A percentile compares a stretch with the other conserved stretches of the same genome.
Evolutionary conservation across 2,113 vertebrate species (phyloP).

Genomic region (Ciconia stormi): DNA sequence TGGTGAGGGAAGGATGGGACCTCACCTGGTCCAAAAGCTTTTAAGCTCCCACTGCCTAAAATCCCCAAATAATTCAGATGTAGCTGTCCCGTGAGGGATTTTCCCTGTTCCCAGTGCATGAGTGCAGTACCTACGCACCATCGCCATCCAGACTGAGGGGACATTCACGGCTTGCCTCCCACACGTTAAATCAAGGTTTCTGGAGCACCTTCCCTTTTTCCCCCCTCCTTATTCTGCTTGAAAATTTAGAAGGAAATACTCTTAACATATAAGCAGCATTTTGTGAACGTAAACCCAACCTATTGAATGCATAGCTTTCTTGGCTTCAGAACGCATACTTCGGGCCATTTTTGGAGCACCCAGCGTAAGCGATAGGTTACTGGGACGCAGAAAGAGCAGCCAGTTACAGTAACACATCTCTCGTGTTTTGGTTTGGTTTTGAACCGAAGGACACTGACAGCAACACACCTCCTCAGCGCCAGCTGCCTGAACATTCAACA

Average conservation of each 20-base stretch:
- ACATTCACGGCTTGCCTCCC: background rate
- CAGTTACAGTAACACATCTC: background rate
- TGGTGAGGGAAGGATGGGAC: background rate
- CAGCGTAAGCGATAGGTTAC: accelerated
- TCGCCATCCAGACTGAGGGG: accelerated
- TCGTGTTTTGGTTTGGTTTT: background rate
- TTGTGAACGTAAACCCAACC: background rate
- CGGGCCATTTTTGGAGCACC: background rate
- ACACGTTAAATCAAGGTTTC: background rate
- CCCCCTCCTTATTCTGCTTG: background rate
- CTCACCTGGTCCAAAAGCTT: background rate
- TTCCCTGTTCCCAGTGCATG: accelerated
- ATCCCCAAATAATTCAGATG: background rate
- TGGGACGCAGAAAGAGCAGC: background rate
- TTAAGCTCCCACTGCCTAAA: background rate
- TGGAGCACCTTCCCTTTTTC: background rate
- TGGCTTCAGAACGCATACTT: accelerated
- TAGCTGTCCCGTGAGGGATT: background rate
- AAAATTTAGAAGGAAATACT: background rate
- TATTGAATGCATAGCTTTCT: background rate
- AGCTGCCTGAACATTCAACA: accelerated
- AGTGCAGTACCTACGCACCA: accelerated
- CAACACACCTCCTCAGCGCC: accelerated
- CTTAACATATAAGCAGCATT: background rate
- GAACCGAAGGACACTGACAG: background rate